Evolutionary conservation across 2,113 vertebrate genomes (phyloP), one percentile per base, ranked within the genome.

Genomic region (Mus pahari): DNA sequence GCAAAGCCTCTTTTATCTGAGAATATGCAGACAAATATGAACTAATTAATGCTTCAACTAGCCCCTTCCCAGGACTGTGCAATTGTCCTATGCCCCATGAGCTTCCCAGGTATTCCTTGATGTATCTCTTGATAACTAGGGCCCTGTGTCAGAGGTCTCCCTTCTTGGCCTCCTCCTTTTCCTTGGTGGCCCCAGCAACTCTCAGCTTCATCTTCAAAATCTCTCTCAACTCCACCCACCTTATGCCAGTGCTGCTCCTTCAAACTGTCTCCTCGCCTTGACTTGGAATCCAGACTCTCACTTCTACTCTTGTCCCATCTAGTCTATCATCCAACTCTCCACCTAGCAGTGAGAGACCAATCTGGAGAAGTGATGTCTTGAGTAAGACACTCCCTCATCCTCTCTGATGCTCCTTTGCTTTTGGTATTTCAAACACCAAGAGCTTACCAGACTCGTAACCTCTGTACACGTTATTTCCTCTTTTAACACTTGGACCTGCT

Each of bases 11-110:
- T 96, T 95, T 96, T 91, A 91, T 96, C 84, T 90, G 90, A 97
- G 93, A 97, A 93, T 94, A 96, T 97, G 88, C 97, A 91, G 90
- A 91, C 93, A 97, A 97, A 96, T 96, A 96, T 97, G 87, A 95
- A 96, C 96, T 93, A 97, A 97, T 97, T 94, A 96, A 96, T 97
- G 75, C 68, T 95, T 77, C 68, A 48, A 68, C 75, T 58, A 77
- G 66, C 71, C 87, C 84, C 87, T 70, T 81, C 1, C 50, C 55
- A 45, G 91, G 91, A 96, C 89, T 79, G 42, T 86, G n/a, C 20
- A 36, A 90, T 93, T 64, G 19, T 94, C 87, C 74, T 92, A 71
- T 93, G 90, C 90, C 90, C 91, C 39, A 87, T 62, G 36, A 70
- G 39, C 87, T 96, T 93, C 84, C 48, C 71, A 84, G 74, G 90